Percentiles rank a stretch among this genome's conserved stretches.
Conservation (phyloP, 92 coral and sea anemone genomes). For the Galaxea fascicularis region DNA sequence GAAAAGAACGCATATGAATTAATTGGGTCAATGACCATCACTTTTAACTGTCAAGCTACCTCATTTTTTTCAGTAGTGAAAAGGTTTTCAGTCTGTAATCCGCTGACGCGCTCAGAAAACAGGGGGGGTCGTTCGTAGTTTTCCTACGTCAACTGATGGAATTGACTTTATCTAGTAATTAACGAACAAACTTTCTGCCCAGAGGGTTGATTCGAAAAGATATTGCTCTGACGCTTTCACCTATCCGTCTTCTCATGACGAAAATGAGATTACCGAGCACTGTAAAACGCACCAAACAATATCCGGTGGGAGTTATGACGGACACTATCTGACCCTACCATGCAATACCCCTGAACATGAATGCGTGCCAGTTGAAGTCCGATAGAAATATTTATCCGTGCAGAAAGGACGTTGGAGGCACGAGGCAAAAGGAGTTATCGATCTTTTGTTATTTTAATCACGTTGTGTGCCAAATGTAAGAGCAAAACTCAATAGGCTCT, state of each 20-base stretch:
- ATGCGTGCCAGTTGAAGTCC: not conserved
- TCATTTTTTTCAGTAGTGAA: no score
- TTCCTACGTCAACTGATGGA: not conserved
- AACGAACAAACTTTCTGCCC: not conserved
- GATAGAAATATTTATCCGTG: not conserved
- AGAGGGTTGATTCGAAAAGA: not conserved
- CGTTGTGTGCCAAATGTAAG: not conserved
- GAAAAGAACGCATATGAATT: no score
- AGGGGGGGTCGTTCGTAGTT: not conserved
- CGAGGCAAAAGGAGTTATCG: not conserved
- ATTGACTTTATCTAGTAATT: not conserved
- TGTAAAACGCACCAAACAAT: not conserved
- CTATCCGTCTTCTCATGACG: not conserved
- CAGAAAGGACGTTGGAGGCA: not conserved
- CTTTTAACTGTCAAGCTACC: no score
- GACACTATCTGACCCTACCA: not conserved
- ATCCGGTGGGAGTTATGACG: not conserved
- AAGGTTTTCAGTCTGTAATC: no score
- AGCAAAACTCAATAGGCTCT: not conserved
- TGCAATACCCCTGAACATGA: not conserved
- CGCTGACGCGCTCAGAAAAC: no score
- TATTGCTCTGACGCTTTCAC: not conserved
- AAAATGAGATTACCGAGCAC: not conserved
- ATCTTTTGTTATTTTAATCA: conserved; percentile 1
- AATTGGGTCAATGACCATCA: no score